A percentile compares a stretch with the other conserved stretches of the same genome.
Evolutionary conservation across 2,888 invertebrate genomes (phyloP).

Genomic region (Nephrotoma guestfalica): DNA sequence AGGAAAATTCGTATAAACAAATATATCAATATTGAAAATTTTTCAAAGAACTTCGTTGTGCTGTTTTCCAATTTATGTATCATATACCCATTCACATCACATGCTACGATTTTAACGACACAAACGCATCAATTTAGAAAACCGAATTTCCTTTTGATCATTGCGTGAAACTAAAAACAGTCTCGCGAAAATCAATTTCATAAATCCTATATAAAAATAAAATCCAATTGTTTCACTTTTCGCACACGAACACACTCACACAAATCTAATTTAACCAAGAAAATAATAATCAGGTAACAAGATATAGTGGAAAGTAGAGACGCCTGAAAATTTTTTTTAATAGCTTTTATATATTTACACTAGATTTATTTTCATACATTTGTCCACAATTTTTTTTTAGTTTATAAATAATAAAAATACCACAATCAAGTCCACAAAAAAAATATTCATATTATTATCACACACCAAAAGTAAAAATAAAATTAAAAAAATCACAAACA

Average conservation of each 20-base stretch:
- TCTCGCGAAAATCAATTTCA: neutral
- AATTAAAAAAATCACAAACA: neutral
- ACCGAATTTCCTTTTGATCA: neutral
- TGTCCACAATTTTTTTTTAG: neutral
- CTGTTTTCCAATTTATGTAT: neutral
- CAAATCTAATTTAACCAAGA: neutral
- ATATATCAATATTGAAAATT: neutral
- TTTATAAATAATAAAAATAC: neutral
- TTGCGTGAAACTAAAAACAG: neutral
- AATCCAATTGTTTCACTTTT: neutral
- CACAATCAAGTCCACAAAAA: neutral
- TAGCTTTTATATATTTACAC: too few species aligned
- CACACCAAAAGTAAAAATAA: neutral
- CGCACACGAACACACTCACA: neutral
- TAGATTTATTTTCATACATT: neutral
- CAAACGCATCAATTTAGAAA: neutral
- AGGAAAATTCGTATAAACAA: neutral
- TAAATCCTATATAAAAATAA: neutral
- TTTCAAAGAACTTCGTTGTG: neutral
- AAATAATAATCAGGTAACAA: too few species aligned
- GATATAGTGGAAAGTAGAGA: too few species aligned
- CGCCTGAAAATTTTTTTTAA: too few species aligned
- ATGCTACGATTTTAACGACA: neutral
- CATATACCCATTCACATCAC: neutral
- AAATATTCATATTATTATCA: neutral